Conservation (phyloP, 2,113 vertebrate species). For the Halcyon senegalensis region DNA sequence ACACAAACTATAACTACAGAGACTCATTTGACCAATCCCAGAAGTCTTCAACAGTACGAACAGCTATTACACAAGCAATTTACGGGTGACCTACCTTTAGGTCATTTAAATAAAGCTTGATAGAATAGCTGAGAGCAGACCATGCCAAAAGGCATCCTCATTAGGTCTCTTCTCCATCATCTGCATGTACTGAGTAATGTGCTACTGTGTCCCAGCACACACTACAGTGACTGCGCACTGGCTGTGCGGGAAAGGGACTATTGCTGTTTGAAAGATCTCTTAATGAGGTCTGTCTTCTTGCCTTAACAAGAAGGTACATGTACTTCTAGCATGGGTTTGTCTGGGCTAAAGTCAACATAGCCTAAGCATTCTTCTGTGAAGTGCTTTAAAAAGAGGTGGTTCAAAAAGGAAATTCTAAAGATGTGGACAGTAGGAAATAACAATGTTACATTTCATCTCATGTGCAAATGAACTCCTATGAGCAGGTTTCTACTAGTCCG, state of each 20-base stretch:
- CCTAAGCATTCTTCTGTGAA: background rate
- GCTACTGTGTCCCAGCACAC: background rate
- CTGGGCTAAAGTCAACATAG: background rate
- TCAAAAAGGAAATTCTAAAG: background rate
- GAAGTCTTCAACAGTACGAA: background rate
- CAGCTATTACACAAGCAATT: background rate
- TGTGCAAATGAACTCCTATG: background rate
- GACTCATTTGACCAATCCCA: background rate
- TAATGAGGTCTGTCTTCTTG: background rate
- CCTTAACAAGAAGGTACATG: background rate
- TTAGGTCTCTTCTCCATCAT: background rate
- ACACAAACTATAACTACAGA: background rate
- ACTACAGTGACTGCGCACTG: background rate
- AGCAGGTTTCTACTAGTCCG: background rate
- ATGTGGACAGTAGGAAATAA: background rate
- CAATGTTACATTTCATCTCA: background rate
- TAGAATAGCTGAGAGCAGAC: background rate
- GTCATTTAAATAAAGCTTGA: background rate
- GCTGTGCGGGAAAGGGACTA: background rate
- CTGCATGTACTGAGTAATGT: background rate
- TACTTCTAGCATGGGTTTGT: background rate
- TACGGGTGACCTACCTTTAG: background rate
- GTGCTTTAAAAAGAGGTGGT: background rate
- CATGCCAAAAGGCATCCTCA: background rate
- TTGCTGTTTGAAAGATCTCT: background rate